Conservation (phyloP, 2,888 invertebrate genomes). For the Chalcosyrphus nemorum region DNA sequence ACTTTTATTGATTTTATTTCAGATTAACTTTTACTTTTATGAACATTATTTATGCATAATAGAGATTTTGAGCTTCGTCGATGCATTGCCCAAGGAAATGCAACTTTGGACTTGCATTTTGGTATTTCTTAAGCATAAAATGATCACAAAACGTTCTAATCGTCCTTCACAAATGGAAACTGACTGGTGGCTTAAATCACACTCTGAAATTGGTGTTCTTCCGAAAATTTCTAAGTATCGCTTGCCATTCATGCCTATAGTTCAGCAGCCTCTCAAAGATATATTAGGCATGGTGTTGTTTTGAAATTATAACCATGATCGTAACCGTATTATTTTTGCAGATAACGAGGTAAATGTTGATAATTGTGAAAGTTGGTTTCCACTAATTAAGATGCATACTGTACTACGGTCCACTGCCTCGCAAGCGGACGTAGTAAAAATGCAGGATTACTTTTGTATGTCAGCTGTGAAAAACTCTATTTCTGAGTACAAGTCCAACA, state of each 20-base stretch:
- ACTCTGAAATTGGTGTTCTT: slow-evolving; percentile 79
- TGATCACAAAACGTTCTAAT: slow-evolving; percentile 79
- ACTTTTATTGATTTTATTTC: slow-evolving; percentile 3
- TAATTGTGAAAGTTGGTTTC: slow-evolving; percentile 81
- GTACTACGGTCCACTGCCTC: slow-evolving; percentile 76
- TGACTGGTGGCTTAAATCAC: slow-evolving; percentile 80
- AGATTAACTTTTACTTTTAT: slow-evolving; percentile 82
- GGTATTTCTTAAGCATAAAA: slow-evolving; percentile 80
- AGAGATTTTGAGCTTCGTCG: slow-evolving; percentile 79
- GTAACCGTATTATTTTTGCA: slow-evolving; percentile 51
- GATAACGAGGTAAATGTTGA: slow-evolving; percentile 81
- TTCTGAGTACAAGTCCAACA: slow-evolving; percentile 79
- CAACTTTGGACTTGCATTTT: slow-evolving; percentile 80
- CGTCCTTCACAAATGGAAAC: slow-evolving; percentile 80
- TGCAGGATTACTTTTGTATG: slow-evolving; percentile 81
- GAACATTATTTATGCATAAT: slow-evolving; percentile 81
- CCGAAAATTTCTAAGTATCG: slow-evolving; percentile 82
- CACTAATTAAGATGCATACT: slow-evolving; percentile 80
- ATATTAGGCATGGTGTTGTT: slow-evolving; percentile 75
- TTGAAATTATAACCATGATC: neutral
- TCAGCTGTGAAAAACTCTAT: slow-evolving; percentile 81
- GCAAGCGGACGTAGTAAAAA: slow-evolving; percentile 77
- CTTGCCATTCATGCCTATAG: slow-evolving; percentile 80
- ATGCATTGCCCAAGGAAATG: slow-evolving; percentile 79
- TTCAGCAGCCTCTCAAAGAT: slow-evolving; percentile 79